Percentiles rank a stretch among this genome's conserved stretches.
Conservation (phyloP, 2,113 vertebrate species). For the Sapajus apella region DNA sequence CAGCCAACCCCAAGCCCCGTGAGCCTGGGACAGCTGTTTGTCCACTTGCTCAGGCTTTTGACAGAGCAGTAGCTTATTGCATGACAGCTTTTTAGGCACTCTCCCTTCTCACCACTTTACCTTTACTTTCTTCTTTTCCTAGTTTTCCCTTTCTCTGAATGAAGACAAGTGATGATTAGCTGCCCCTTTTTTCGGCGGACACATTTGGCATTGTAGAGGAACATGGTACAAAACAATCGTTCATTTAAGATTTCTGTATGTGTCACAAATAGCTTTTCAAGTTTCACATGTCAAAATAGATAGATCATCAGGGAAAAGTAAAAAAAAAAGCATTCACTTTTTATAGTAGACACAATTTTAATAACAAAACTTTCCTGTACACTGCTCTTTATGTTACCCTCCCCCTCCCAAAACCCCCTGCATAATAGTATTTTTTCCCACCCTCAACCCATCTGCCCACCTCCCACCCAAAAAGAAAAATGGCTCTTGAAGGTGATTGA, state of each 20-base stretch:
- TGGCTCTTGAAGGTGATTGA: constrained; percentile 80
- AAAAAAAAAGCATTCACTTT: constrained; percentile 79
- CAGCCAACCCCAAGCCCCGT: not conserved
- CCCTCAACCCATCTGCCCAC: constrained; percentile 65
- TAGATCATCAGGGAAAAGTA: constrained; percentile 33
- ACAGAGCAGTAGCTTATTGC: not conserved
- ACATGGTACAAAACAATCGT: constrained; percentile 26
- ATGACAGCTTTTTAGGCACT: not conserved
- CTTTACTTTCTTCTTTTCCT: not conserved
- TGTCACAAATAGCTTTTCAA: constrained; percentile 54
- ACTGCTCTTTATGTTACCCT: constrained; percentile 81
- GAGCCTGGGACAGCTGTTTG: not conserved
- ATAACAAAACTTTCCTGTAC: constrained; percentile 87
- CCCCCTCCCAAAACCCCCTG: constrained; percentile 60
- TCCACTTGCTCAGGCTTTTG: not conserved
- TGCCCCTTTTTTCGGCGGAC: not conserved
- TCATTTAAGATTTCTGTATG: constrained; percentile 51
- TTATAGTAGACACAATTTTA: constrained; percentile 88
- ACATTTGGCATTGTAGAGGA: constrained; percentile 34
- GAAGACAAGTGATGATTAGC: constrained; percentile 8
- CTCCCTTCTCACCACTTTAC: too few relatives aligned
- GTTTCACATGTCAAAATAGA: constrained; percentile 36
- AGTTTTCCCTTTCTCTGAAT: constrained; percentile 30
- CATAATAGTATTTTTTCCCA: constrained; percentile 70
- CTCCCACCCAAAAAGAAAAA: constrained; percentile 54